Base-by-base conservation (phyloP, 2,113 vertebrate species). In the Grammomys dolichurus region DNA sequence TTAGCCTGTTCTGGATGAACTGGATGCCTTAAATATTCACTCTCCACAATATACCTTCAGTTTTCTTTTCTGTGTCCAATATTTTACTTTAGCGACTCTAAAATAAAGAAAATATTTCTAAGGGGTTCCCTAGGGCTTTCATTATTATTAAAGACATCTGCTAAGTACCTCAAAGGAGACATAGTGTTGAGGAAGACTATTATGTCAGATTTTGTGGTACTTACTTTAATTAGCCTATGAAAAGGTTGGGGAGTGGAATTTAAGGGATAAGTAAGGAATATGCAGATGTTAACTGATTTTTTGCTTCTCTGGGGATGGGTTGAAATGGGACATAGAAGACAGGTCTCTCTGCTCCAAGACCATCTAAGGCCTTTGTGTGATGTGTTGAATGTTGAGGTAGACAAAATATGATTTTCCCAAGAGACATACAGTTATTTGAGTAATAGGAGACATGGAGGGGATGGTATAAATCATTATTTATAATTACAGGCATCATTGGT, bases 321-420 rank as follows among this genome's bases (percentile, higher is more conserved):
- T 67, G 16, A 20, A 20, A 4, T 70, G 43, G 51, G 40, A 7
- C 4, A 4, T 1, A 3, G 12, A 31, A 5, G 17, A 17, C 3
- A 48, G 31, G 26, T 11, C 28, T 88, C 43, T 3, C 3, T 58
- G n/a, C 46, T 26, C n/a, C 1, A n/a, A 54, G 19, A 80, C 58
- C 20, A 17, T 69, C 24, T 3, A 58, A 33, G 1, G 11, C 8
- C 28, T 88, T 72, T 87, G 31, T 33, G 11, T 22, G 13, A 1
- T 3, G 4, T 33, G 40, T 5, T 78, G 7, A 9, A 8, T 7
- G 2, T 22, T n/a, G 17, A 84, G 63, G 26, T 19, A 58, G 48
- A 33, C 6, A 26, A n/a, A 65, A 33, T 33, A 36, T 0, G 0
- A 5, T 46, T 7, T 87, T 70, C 36, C 13, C 19, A 69, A 72